Conservation (phyloP, 2,113 vertebrate genomes). For the Myotis yumanensis region DNA sequence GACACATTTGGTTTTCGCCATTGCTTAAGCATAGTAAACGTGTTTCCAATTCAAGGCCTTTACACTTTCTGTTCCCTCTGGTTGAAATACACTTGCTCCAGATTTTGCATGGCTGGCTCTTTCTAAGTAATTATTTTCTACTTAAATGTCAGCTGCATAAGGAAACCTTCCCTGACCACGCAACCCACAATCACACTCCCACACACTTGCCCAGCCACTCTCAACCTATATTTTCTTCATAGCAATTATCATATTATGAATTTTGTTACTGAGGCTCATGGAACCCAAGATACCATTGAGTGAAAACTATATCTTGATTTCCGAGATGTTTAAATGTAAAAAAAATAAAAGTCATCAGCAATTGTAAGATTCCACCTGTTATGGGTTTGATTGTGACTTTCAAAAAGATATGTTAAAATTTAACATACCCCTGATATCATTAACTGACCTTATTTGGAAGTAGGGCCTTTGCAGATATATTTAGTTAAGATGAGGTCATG, state of each 20-base stretch:
- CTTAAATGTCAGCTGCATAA: neutral
- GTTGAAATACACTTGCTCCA: neutral
- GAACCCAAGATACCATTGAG: neutral
- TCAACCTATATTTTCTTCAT: neutral
- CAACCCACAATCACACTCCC: slow-evolving; percentile 10
- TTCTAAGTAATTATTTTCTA: neutral
- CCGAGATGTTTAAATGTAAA: neutral
- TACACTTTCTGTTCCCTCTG: neutral
- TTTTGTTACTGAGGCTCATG: neutral
- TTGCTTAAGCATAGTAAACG: neutral
- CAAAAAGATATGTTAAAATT: neutral
- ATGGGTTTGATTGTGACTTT: neutral
- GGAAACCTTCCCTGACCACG: neutral
- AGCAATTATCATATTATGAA: neutral
- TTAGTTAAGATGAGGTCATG: neutral
- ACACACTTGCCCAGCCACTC: neutral
- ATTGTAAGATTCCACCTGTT: neutral
- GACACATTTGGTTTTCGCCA: neutral
- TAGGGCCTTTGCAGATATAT: neutral
- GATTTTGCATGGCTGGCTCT: neutral
- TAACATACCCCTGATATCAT: neutral
- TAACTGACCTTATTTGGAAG: slow-evolving; percentile 1
- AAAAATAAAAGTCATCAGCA: neutral
- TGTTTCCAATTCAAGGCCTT: neutral
- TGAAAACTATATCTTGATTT: slow-evolving; percentile 5